A percentile compares a stretch with the other conserved stretches of the same genome.
Evolutionary conservation across 2,888 invertebrate species (phyloP).

Genomic region (Caenorhabditis sulstoni): DNA sequence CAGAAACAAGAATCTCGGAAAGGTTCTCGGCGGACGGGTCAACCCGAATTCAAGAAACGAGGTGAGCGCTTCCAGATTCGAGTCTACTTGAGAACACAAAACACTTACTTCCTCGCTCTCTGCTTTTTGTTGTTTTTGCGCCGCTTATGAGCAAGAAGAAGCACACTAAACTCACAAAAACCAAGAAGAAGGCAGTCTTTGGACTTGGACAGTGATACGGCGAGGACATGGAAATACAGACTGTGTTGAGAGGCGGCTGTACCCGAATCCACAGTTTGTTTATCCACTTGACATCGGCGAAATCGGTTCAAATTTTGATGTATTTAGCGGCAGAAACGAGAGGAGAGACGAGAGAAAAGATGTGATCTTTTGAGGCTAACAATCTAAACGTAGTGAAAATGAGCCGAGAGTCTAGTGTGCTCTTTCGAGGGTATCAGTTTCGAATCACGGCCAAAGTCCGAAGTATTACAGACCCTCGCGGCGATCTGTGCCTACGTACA

Average conservation of each 20-base stretch:
- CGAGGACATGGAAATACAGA: conserved; percentile 6
- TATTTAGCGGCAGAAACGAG: conserved; percentile 21
- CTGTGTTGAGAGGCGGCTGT: conserved; percentile 3
- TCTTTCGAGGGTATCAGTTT: conserved; percentile 15
- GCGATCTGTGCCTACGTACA: conserved; percentile 57
- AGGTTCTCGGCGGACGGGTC: conserved; percentile 4
- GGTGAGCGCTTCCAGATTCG: conserved; percentile 7
- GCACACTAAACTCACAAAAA: conserved; percentile 5
- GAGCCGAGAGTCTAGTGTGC: conserved; percentile 34
- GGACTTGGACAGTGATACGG: conserved; percentile 20
- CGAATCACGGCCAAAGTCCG: conserved; percentile 3
- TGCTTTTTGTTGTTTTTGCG: not conserved
- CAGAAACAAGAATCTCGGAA: conserved; percentile 4
- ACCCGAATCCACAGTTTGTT: conserved; percentile 19
- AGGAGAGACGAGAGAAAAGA: conserved; percentile 1
- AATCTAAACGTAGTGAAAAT: conserved; percentile 32
- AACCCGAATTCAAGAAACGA: conserved; percentile 37
- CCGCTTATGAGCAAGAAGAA: not conserved
- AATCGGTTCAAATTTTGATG: conserved; percentile 50
- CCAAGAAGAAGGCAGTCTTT: conserved; percentile 12
- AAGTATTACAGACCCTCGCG: conserved; percentile 56
- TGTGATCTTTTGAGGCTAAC: conserved; percentile 20
- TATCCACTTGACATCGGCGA: conserved; percentile 40
- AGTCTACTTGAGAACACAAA: not conserved
- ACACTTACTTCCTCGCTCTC: conserved; percentile 1